phyloP scores from a whole-genome alignment of 2,797 vertebrate species.

The Sebastes cheni region DNA sequence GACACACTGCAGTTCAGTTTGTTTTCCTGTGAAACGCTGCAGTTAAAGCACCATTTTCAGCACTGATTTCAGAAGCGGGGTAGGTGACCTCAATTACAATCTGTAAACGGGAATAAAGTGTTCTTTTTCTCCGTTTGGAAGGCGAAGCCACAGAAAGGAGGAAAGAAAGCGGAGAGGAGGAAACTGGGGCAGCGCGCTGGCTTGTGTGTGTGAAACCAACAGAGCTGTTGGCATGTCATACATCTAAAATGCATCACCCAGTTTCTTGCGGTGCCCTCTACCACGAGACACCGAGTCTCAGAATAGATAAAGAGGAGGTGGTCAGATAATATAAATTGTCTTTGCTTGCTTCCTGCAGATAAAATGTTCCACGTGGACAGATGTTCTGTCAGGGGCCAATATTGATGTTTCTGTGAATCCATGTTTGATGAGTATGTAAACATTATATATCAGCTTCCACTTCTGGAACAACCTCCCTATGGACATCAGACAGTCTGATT shows the following conservation, averaged over 20 bases:
- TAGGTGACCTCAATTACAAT: slow-evolving; percentile 3
- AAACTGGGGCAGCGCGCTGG: slow-evolving; percentile 47
- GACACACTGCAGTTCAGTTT: neutral
- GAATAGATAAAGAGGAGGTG: neutral
- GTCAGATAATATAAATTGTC: neutral
- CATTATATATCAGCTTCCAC: no score
- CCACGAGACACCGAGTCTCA: neutral
- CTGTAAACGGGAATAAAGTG: neutral
- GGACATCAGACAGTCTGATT: no score
- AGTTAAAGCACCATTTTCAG: neutral
- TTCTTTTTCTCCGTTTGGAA: neutral
- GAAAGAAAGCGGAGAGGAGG: slow-evolving; percentile 13
- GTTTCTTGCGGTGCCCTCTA: neutral
- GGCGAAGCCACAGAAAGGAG: slow-evolving; percentile 4
- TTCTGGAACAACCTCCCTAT: no score
- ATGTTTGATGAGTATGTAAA: neutral
- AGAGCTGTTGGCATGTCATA: slow-evolving; percentile 2
- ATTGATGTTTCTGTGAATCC: neutral
- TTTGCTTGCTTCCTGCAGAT: neutral
- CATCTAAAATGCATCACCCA: slow-evolving; percentile 16
- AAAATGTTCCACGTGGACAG: neutral
- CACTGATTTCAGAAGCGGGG: neutral
- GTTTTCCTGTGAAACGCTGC: neutral
- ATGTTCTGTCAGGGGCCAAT: neutral
- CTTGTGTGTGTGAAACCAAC: slow-evolving; percentile 28